These are phyloP conservation scores for Tolmerus cingulatus DNA, from an alignment of 2,888 invertebrate species.

Conservation along the genomic window DNA sequence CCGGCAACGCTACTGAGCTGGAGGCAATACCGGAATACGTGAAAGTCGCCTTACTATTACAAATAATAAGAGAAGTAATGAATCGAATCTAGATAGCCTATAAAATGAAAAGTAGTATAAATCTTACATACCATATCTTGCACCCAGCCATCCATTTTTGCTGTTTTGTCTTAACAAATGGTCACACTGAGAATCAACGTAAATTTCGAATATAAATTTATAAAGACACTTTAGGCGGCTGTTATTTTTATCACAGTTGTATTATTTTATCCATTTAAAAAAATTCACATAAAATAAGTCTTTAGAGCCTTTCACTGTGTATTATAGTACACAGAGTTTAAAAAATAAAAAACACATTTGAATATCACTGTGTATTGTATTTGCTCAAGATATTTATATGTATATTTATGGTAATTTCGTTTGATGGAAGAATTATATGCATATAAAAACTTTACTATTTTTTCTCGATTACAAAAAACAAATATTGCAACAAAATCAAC, in stretches of 20 bases:
- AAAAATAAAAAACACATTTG: background rate
- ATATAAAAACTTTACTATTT: background rate
- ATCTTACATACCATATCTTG: slow-evolving; percentile 38
- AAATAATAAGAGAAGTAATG: background rate
- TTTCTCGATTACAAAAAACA: background rate
- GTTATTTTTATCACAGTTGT: background rate
- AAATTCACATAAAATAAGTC: background rate
- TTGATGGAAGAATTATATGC: background rate
- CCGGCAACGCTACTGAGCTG: background rate
- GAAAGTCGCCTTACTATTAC: background rate
- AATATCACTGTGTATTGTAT: background rate
- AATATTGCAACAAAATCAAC: background rate
- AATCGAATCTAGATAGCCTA: background rate
- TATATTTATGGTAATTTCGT: background rate
- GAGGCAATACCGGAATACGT: background rate
- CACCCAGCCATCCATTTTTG: slow-evolving; percentile 37
- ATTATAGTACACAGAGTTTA: background rate
- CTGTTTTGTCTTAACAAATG: background rate
- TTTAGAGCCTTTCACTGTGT: background rate
- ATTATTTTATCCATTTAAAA: background rate
- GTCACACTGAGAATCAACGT: background rate
- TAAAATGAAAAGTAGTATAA: background rate
- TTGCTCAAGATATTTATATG: background rate
- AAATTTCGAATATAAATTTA: background rate
- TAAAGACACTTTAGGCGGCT: background rate